Evolutionary conservation across 2,797 vertebrate species (phyloP).

Genomic region (Ptychadena robeensis): DNA sequence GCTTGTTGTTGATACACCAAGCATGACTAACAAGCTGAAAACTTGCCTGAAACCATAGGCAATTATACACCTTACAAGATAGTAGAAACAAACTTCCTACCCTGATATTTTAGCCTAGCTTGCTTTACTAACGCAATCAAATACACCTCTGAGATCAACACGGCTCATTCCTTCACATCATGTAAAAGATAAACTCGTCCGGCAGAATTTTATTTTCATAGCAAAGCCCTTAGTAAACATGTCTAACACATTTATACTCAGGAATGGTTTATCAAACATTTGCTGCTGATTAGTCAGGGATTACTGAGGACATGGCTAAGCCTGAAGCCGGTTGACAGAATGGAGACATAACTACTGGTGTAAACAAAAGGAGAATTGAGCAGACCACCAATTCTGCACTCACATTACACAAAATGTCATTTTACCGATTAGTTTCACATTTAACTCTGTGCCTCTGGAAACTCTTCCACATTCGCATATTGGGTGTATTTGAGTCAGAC

Average conservation of each 20-base stretch:
- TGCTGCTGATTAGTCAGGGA: constrained; percentile 49
- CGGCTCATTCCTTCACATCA: neutral
- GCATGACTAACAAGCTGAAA: constrained; percentile 52
- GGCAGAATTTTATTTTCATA: constrained; percentile 12
- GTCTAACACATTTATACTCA: constrained; percentile 33
- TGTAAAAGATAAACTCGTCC: constrained; percentile 14
- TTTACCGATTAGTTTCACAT: constrained; percentile 19
- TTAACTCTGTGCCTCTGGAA: constrained; percentile 14
- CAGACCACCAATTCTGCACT: constrained; percentile 44
- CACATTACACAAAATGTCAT: constrained; percentile 22
- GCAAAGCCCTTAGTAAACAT: constrained; percentile 42
- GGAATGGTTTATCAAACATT: constrained; percentile 46
- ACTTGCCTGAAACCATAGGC: constrained; percentile 32
- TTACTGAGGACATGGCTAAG: constrained; percentile 47
- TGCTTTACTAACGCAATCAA: neutral
- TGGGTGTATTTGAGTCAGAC: constrained; percentile 1
- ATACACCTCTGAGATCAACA: constrained; percentile 4
- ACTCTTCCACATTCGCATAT: constrained; percentile 10
- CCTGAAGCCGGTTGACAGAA: constrained; percentile 27
- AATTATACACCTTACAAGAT: constrained; percentile 26
- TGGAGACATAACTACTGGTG: constrained; percentile 27
- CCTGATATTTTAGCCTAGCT: constrained; percentile 2
- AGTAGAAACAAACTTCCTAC: constrained; percentile 7
- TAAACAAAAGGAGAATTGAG: constrained; percentile 43
- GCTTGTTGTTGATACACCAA: constrained; percentile 47